phyloP scores from a whole-genome alignment of 2,888 invertebrate genomes.

The Heterodera filipjevi region DNA sequence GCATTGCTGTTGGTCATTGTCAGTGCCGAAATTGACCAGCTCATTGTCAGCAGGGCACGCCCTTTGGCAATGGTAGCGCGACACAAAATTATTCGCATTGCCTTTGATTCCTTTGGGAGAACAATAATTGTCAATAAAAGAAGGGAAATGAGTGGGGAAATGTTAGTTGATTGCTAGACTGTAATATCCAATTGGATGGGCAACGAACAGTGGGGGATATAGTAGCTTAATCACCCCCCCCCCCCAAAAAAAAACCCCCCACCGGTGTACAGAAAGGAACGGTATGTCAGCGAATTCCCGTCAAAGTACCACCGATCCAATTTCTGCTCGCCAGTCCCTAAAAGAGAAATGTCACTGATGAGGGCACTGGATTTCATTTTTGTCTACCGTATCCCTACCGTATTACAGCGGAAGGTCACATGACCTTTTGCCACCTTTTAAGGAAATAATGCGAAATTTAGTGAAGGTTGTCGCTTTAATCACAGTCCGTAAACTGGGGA shows the following conservation, averaged over 20 bases:
- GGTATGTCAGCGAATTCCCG: conserved; percentile 40
- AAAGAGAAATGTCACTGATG: background rate
- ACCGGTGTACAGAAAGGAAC: conserved; percentile 34
- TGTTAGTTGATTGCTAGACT: no score
- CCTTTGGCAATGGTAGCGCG: conserved; percentile 49
- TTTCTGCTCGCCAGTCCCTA: conserved; percentile 54
- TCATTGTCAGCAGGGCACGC: conserved; percentile 56
- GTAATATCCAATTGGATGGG: no score
- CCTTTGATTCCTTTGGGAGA: conserved; percentile 53
- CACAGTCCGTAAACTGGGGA: conserved; percentile 46
- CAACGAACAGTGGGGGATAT: no score
- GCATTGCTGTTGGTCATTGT: background rate
- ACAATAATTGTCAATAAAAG: no score
- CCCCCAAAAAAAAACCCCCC: no score
- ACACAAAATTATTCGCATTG: conserved; percentile 62
- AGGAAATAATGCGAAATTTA: conserved; percentile 20
- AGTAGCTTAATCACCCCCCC: no score
- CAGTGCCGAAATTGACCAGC: conserved; percentile 26
- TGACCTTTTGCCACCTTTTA: conserved; percentile 41
- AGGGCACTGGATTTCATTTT: no score
- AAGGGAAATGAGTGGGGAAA: conserved; percentile 4
- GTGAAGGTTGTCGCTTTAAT: background rate
- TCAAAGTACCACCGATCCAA: conserved; percentile 63
- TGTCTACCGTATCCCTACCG: background rate
- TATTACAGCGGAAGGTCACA: conserved; percentile 52